These are phyloP conservation scores for Psylliodes chrysocephalus DNA, from an alignment of 2,888 invertebrate species.

Conservation along the genomic window DNA sequence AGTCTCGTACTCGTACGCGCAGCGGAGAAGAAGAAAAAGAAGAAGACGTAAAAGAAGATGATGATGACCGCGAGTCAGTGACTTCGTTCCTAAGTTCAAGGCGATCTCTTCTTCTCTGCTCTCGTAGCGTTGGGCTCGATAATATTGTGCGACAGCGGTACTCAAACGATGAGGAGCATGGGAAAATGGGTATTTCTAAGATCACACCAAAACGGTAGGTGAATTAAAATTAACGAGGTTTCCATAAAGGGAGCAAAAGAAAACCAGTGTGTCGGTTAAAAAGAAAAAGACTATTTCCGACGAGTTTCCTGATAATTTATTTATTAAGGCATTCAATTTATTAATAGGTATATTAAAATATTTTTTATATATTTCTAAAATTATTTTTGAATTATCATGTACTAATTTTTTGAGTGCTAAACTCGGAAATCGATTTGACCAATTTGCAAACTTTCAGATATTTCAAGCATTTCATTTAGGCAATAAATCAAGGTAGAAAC, in stretches of 20 bases:
- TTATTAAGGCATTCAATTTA: too few species aligned
- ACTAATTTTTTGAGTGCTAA: too few species aligned
- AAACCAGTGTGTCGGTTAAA: too few species aligned
- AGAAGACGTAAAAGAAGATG: conserved; percentile 23
- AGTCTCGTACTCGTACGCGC: conserved; percentile 3
- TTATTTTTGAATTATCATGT: too few species aligned
- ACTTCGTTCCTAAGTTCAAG: conserved; percentile 51
- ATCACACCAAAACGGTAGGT: not conserved
- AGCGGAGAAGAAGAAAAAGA: not conserved
- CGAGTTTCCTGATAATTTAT: too few species aligned
- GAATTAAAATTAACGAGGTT: not conserved
- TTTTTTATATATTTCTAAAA: too few species aligned
- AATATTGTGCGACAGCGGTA: conserved; percentile 42
- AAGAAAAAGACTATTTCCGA: too few species aligned
- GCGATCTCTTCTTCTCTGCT: conserved; percentile 42
- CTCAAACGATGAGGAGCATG: conserved; percentile 32
- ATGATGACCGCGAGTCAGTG: conserved; percentile 51
- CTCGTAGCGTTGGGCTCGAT: conserved; percentile 13
- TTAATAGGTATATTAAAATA: too few species aligned
- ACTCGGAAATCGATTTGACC: too few species aligned
- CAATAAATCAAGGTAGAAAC: too few species aligned
- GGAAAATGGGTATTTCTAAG: not conserved
- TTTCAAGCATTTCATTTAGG: too few species aligned
- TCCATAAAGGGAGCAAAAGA: not conserved
- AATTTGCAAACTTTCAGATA: too few species aligned